phyloP scores from a whole-genome alignment of 2,113 vertebrate genomes.

The Macrotis lagotis region DNA sequence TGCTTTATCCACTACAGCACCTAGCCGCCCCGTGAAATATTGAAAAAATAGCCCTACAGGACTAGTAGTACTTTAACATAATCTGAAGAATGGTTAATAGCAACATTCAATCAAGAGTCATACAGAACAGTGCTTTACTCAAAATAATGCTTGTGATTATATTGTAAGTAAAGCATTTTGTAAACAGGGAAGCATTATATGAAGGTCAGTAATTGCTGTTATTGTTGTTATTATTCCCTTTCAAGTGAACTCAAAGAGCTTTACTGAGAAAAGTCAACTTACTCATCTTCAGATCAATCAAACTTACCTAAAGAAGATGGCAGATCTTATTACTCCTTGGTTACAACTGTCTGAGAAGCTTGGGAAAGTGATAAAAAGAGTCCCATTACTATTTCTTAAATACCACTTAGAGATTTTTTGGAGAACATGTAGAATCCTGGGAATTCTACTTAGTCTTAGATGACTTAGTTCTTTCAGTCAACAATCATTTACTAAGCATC shows the following conservation, averaged over 20 bases:
- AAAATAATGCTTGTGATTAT: not conserved
- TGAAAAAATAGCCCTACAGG: constrained; percentile 20
- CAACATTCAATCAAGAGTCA: not conserved
- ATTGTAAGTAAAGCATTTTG: not conserved
- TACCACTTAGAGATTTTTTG: too few species aligned
- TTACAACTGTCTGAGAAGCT: too few species aligned
- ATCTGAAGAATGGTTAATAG: constrained; percentile 49
- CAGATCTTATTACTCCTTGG: too few species aligned
- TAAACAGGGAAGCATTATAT: not conserved
- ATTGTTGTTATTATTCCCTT: not conserved
- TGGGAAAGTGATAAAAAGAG: too few species aligned
- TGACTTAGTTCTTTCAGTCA: too few species aligned
- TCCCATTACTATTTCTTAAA: too few species aligned
- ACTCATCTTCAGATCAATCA: not conserved
- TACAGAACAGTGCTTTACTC: not conserved
- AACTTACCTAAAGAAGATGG: not conserved
- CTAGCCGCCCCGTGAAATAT: too few species aligned
- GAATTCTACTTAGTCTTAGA: too few species aligned
- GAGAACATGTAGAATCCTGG: too few species aligned
- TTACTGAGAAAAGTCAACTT: not conserved
- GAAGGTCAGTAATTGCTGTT: not conserved
- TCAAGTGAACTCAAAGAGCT: not conserved
- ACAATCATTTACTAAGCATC: too few species aligned
- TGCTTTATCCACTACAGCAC: too few species aligned
- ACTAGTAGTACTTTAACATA: not conserved